Evolutionary conservation across 1,140 invertebrate genomes (phyloP).

Genomic region (Caenorhabditis brenneri): DNA sequence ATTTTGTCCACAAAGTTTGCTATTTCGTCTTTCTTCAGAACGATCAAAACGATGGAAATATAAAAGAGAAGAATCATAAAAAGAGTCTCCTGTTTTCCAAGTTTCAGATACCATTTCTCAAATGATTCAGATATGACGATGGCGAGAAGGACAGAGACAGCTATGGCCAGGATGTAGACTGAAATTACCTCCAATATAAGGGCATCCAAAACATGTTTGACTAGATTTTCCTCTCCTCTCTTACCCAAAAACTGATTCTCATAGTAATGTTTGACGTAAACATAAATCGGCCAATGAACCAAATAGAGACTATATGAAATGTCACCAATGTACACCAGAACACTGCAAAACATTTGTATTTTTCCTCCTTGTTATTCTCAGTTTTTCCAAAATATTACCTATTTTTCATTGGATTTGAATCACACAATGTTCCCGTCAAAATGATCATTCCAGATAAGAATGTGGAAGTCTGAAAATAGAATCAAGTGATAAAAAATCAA

Average conservation of each 20-base stretch:
- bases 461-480: background rate
- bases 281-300: slow-evolving; percentile 43
- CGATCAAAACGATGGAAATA: background rate
- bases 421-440: background rate
- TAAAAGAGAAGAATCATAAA: background rate
- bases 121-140: slow-evolving; percentile 19
- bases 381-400: background rate
- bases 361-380: no score
- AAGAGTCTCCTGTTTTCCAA: background rate
- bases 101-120: slow-evolving; percentile 34
- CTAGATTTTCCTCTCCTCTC: background rate
- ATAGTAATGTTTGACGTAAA: slow-evolving; percentile 40
- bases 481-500: no score
- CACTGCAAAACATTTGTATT: no score
- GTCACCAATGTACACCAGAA: slow-evolving; percentile 43
- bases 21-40: background rate
- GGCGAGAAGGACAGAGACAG: background rate
- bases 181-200: background rate
- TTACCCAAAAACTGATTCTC: background rate
- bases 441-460: slow-evolving; percentile 1
- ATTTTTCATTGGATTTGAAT: background rate
- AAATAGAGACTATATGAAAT: slow-evolving; percentile 43
- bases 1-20: background rate
- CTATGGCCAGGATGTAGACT: slow-evolving; percentile 3
- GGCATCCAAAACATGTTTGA: background rate